Evolutionary conservation across 64 coral and sea anemone genomes (phyloP).

Genomic region (Exaiptasia diaphana): DNA sequence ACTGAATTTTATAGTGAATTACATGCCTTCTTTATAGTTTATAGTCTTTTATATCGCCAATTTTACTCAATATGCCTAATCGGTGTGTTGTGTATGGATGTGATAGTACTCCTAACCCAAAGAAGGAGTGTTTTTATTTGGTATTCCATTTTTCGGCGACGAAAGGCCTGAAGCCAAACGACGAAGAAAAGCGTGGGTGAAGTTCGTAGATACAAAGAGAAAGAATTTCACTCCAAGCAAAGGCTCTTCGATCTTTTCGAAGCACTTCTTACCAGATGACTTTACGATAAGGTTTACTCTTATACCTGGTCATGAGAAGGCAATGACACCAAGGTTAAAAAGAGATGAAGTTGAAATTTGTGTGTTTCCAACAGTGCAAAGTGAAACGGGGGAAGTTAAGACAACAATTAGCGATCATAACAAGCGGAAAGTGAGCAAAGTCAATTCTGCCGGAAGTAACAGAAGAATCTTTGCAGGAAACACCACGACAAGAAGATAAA

Average conservation of each 20-base stretch:
- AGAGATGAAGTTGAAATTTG: conserved; percentile 9
- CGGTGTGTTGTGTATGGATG: conserved; percentile 21
- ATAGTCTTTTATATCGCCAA: neutral
- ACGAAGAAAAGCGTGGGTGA: conserved; percentile 26
- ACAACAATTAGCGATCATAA: neutral
- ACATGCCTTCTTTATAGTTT: neutral
- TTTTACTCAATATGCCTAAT: conserved; percentile 11
- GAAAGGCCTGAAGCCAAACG: conserved; percentile 4
- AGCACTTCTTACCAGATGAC: conserved; percentile 28
- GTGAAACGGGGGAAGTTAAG: neutral
- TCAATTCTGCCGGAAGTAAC: too few relatives aligned
- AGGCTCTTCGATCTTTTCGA: neutral
- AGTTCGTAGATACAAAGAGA: conserved; percentile 33
- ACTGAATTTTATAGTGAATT: neutral
- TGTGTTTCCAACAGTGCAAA: conserved; percentile 18
- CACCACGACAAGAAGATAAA: too few relatives aligned
- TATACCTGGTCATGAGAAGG: neutral
- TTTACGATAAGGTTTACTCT: neutral
- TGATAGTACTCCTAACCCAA: neutral
- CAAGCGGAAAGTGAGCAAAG: conserved; percentile 22
- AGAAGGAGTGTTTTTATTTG: conserved; percentile 15
- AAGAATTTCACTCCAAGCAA: neutral
- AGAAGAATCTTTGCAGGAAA: too few relatives aligned
- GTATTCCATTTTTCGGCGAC: conserved; percentile 29
- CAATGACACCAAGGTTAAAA: neutral